Percentiles rank a stretch among this genome's conserved stretches.
Evolutionary conservation across 92 coral and sea anemone species (phyloP).

Genomic region (Porites rus): DNA sequence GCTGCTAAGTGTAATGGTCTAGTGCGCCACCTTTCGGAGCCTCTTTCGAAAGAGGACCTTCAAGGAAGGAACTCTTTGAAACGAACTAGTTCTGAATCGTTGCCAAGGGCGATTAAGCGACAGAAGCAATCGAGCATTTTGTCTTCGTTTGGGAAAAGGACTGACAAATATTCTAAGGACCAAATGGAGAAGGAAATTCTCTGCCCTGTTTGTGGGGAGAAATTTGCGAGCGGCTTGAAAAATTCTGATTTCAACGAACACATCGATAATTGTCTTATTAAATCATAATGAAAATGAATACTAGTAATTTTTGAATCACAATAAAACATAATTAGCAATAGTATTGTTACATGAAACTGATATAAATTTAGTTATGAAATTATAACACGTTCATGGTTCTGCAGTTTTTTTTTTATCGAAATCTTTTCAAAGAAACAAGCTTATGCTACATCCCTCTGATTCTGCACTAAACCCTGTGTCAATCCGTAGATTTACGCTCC

Average conservation of each 20-base stretch:
- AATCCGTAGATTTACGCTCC: too few species aligned
- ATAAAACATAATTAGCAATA: too few species aligned
- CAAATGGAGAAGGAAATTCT: conserved; percentile 45
- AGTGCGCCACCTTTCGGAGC: conserved; percentile 16
- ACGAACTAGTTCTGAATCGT: conserved; percentile 45
- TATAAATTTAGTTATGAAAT: too few species aligned
- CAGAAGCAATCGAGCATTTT: conserved; percentile 78
- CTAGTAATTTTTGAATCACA: too few species aligned
- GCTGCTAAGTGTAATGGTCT: neutral
- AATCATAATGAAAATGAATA: conserved; percentile 2
- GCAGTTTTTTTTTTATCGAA: too few species aligned
- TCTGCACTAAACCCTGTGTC: too few species aligned
- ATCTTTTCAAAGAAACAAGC: too few species aligned
- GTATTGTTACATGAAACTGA: too few species aligned
- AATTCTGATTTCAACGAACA: conserved; percentile 86
- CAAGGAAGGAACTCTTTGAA: conserved; percentile 61
- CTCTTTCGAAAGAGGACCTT: conserved; percentile 25
- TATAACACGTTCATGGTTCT: too few species aligned
- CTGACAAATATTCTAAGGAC: conserved; percentile 19
- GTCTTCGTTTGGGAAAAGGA: conserved; percentile 61
- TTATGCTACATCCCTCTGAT: too few species aligned
- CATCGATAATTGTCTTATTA: conserved; percentile 85
- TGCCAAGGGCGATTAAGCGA: conserved; percentile 48
- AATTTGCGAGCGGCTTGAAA: conserved; percentile 68
- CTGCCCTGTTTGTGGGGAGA: conserved; percentile 87